Conservation (phyloP, 2,888 invertebrate species). For the Petrolisthes manimaculis region DNA sequence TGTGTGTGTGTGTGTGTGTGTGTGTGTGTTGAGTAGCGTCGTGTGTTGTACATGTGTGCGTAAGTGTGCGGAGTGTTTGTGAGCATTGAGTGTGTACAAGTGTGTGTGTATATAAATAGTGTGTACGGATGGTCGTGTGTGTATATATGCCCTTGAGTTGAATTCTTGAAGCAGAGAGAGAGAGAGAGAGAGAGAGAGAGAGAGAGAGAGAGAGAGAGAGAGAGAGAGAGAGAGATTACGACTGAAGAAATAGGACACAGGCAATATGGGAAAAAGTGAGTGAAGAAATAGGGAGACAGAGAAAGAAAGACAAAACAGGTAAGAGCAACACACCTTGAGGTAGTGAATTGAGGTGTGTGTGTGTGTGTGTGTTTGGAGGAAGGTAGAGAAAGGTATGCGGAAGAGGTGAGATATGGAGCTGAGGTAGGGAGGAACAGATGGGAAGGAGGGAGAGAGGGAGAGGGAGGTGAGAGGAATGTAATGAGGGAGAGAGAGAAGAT, state of each 20-base stretch:
- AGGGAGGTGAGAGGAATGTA: not conserved
- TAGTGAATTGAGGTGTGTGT: not conserved
- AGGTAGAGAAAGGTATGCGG: not conserved
- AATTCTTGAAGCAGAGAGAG: not conserved
- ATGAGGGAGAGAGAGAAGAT: not conserved
- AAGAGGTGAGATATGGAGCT: not conserved
- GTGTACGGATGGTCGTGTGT: not conserved
- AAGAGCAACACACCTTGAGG: not conserved
- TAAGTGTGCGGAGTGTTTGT: not conserved
- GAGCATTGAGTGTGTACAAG: not conserved
- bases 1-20: too few species aligned
- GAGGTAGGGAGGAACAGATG: not conserved
- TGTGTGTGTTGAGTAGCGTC: too few species aligned
- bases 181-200: not conserved
- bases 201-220: not conserved
- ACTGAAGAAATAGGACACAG: not conserved
- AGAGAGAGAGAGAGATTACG: not conserved
- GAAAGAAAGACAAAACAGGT: not conserved
- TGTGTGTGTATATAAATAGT: not conserved
- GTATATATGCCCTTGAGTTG: not conserved
- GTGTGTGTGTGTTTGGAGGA: too few species aligned
- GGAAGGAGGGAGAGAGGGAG: not conserved
- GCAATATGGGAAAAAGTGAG: not conserved
- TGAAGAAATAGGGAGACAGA: not conserved
- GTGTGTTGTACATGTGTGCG: too few species aligned